phyloP scores from a whole-genome alignment of 2,113 vertebrate genomes.

The Neomonachus schauinslandi region DNA sequence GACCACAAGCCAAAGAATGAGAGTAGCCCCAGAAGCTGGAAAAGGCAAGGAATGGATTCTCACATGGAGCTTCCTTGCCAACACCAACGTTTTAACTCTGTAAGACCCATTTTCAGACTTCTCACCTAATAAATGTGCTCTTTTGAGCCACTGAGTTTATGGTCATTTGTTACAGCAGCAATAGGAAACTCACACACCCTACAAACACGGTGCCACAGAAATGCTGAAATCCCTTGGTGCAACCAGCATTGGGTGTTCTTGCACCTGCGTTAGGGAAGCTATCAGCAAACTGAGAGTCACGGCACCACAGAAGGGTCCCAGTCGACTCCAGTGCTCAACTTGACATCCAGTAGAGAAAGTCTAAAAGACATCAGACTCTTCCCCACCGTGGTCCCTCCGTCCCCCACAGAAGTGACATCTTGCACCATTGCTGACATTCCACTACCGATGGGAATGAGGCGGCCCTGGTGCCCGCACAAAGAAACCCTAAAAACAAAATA shows the following conservation, averaged over 20 bases:
- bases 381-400: background rate
- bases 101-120: background rate
- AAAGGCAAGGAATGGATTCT: background rate
- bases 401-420: background rate
- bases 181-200: background rate
- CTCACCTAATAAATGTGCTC: background rate
- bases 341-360: background rate
- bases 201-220: background rate
- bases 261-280: background rate
- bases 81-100: background rate
- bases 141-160: background rate
- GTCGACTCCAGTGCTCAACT: background rate
- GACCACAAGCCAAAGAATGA: background rate
- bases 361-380: background rate
- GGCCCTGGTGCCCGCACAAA: background rate
- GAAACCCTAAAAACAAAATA: background rate
- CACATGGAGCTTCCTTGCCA: background rate
- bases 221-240: background rate
- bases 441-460: background rate
- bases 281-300: background rate
- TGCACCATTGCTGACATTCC: background rate
- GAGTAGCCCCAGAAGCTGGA: background rate
- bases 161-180: background rate
- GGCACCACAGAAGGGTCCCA: background rate
- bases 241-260: background rate